These are phyloP conservation scores for Dione juno DNA, from an alignment of 2,888 invertebrate species.

Conservation along the genomic window DNA sequence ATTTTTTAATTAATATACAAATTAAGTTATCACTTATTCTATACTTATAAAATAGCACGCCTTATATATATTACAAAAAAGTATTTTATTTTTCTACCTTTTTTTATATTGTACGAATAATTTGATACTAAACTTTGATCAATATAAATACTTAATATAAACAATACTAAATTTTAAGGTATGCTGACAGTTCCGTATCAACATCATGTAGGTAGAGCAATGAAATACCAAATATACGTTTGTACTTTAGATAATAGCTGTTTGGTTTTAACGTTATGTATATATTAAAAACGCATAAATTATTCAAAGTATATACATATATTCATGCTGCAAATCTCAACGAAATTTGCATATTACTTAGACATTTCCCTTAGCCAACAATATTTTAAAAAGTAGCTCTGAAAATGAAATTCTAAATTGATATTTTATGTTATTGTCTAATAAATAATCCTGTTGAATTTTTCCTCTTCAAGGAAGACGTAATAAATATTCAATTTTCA, in stretches of 20 bases:
- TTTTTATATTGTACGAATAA: too few species aligned
- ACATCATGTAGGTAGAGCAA: slow-evolving; percentile 21
- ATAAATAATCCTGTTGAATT: neutral
- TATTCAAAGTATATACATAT: slow-evolving; percentile 32
- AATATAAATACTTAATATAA: slow-evolving; percentile 6
- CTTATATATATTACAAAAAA: too few species aligned
- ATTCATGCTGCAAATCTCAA: slow-evolving; percentile 6
- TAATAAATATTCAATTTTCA: slow-evolving; percentile 1
- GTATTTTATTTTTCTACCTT: too few species aligned
- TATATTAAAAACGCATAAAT: slow-evolving; percentile 34
- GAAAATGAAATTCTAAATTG: neutral
- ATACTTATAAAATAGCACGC: too few species aligned
- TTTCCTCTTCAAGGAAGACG: neutral
- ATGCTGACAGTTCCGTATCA: slow-evolving; percentile 9
- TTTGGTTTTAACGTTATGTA: slow-evolving; percentile 26
- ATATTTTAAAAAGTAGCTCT: neutral
- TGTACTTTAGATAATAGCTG: slow-evolving; percentile 24
- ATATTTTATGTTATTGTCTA: neutral
- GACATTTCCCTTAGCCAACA: neutral
- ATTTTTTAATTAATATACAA: too few species aligned
- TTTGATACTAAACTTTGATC: too few species aligned
- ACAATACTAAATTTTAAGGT: slow-evolving; percentile 11
- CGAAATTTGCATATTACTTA: neutral
- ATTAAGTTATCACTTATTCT: too few species aligned
- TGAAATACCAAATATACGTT: slow-evolving; percentile 34